Base-by-base conservation (phyloP, 1,140 invertebrate genomes). In the Eriosoma lanigerum region DNA sequence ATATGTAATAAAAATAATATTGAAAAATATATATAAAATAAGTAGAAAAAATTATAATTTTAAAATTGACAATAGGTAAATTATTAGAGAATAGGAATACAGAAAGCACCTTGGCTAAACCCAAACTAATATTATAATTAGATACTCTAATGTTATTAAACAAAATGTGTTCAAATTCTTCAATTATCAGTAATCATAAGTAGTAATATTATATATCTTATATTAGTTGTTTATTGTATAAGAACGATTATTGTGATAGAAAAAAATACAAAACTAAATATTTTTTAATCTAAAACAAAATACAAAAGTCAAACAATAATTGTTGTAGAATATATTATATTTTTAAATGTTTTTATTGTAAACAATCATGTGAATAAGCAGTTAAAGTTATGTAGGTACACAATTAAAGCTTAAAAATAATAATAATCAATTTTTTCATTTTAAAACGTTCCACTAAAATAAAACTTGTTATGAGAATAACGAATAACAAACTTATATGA, bases 1-100 rank as follows among this genome's bases (percentile, higher is more conserved):
- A 46, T 68, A 1, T 15, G 32, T 32, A 48, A 17, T 24, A 24
- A n/a, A 24, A 26, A 68, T 13, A 13, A 48, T 1, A 48, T 48
- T 6, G 13, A 68, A 68, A 48, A 19, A 44, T 46, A 68, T n/a
- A 24, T 26, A 68, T 21, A 24, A 46, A 13, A 68, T 6, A 68
- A 66, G 38, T 24, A 46, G 24, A 62, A 68, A 68, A 66, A 68
- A 68, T 24, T 68, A 68, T 17, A 46, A 68, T 48, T 46, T 68
- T 44, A 3, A 66, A 68, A 68, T 68, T 68, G 38, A 68, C 66
- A 68, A 26, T 48, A 68, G 38, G 24, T 46, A 68, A 46, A 21
- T 38, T 58, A 68, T 48, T 48, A 21, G 21, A 17, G 21, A 68
- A 68, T 68, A 68, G 44, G 66, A 68, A 68, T 68, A 17, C 13